Percentiles rank a stretch among this genome's conserved stretches.
phyloP scores from a whole-genome alignment of 1,140 invertebrate species.

The Cataglyphis hispanica region DNA sequence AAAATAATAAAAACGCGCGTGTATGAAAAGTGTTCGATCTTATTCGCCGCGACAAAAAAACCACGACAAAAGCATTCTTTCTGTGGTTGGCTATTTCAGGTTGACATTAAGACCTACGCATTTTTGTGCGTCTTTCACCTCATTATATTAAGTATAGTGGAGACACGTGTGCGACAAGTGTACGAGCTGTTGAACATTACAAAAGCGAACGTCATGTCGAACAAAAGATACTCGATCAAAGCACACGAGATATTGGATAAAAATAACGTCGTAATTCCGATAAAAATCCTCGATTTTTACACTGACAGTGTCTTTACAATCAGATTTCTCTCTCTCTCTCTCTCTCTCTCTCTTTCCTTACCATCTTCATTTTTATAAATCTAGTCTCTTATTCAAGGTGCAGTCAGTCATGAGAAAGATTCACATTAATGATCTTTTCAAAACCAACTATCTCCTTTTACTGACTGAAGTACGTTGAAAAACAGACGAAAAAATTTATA shows the following conservation, averaged over 20 bases:
- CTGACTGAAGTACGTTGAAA: conserved; percentile 17
- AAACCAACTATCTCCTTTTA: conserved; percentile 41
- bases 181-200: conserved; percentile 44
- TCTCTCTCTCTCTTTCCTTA: conserved; percentile 37
- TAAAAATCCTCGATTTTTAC: conserved; percentile 55
- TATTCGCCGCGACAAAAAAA: background rate
- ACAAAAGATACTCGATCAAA: conserved; percentile 19
- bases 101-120: conserved; percentile 59
- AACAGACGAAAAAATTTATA: conserved; percentile 52
- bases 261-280: conserved; percentile 69
- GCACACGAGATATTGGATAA: conserved; percentile 58
- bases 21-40: background rate
- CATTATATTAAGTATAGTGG: conserved; percentile 24
- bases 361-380: conserved; percentile 76
- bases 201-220: conserved; percentile 34
- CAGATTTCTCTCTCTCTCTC: conserved; percentile 17
- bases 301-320: conserved; percentile 24
- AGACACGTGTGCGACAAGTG: background rate
- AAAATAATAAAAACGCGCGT: conserved; percentile 3
- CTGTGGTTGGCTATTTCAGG: conserved; percentile 27
- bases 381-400: conserved; percentile 72
- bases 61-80: background rate
- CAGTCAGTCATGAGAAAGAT: conserved; percentile 69
- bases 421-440: conserved; percentile 77
- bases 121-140: conserved; percentile 24